A percentile compares a stretch with the other conserved stretches of the same genome.
These are phyloP conservation scores for Oithona nana DNA, from an alignment of 2,888 invertebrate species.

Conservation along the genomic window DNA sequence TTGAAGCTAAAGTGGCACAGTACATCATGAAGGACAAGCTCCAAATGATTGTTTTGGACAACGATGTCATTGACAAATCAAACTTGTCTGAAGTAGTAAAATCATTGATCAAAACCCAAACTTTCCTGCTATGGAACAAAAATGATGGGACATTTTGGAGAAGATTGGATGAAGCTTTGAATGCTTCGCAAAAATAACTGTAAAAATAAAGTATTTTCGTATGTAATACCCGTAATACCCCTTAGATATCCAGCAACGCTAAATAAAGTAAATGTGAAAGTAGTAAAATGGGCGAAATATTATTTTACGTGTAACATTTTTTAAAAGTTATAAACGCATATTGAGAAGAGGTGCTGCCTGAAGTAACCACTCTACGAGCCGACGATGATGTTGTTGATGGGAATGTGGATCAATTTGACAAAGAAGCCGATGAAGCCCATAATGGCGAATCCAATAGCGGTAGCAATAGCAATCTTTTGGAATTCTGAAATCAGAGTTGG, in stretches of 20 bases:
- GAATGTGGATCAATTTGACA: constrained; percentile 97
- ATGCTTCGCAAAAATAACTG: too few relatives aligned
- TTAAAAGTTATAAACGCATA: background rate
- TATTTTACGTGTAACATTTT: too few relatives aligned
- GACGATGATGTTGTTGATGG: constrained; percentile 89
- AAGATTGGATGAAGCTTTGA: background rate
- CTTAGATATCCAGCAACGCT: too few relatives aligned
- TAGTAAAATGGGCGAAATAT: too few relatives aligned
- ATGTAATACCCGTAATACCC: too few relatives aligned
- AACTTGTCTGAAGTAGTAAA: background rate
- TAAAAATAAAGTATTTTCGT: too few relatives aligned
- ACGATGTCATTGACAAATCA: background rate
- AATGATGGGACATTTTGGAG: background rate
- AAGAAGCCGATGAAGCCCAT: constrained; percentile 99
- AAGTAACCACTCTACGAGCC: constrained; percentile 1
- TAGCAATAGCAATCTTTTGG: constrained; percentile 97
- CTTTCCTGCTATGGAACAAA: background rate
- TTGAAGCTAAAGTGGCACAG: constrained; percentile 6
- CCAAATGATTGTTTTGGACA: background rate
- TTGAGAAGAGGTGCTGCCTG: background rate
- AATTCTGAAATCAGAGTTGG: constrained; percentile 56
- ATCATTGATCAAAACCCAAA: background rate
- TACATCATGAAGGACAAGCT: background rate
- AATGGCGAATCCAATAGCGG: constrained; percentile 97
- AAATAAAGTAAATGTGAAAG: too few relatives aligned